Conservation (phyloP, 2,797 vertebrate genomes). For the Hafferia zeledoni region DNA sequence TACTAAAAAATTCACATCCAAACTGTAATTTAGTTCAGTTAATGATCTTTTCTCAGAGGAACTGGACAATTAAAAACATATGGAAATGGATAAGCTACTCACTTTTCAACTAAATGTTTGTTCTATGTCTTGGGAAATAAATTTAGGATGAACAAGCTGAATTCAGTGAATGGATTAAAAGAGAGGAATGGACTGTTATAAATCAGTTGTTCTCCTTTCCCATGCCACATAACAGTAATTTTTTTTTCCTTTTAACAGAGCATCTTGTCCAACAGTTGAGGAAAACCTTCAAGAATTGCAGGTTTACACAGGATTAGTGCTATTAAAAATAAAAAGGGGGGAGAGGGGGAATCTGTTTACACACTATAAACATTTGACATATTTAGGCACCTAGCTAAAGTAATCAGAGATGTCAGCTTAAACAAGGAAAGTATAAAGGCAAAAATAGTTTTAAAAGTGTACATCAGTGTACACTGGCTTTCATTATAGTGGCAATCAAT, state of each 20-base stretch:
- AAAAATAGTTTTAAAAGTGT: slow-evolving; percentile 45
- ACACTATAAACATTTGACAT: slow-evolving; percentile 23
- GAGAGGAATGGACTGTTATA: slow-evolving; percentile 16
- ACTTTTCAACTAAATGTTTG: slow-evolving; percentile 61
- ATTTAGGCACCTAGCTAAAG: slow-evolving; percentile 44
- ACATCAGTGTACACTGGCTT: slow-evolving; percentile 33
- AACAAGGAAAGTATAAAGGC: slow-evolving; percentile 43
- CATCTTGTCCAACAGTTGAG: background rate
- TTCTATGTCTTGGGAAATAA: slow-evolving; percentile 49
- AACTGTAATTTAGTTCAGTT: slow-evolving; percentile 66
- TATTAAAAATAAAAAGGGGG: background rate
- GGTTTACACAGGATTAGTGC: background rate
- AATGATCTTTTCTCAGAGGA: slow-evolving; percentile 69
- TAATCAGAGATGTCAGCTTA: slow-evolving; percentile 59
- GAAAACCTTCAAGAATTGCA: slow-evolving; percentile 10
- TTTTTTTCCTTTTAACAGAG: background rate
- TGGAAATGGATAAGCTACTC: slow-evolving; percentile 35
- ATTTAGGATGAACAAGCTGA: slow-evolving; percentile 35
- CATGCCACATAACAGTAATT: background rate
- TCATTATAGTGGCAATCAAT: slow-evolving; percentile 50
- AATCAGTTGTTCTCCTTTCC: slow-evolving; percentile 22
- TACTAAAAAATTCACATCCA: slow-evolving; percentile 63
- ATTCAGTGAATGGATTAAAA: slow-evolving; percentile 43
- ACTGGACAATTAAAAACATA: slow-evolving; percentile 65
- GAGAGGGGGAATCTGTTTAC: background rate